Evolutionary conservation across 2,797 vertebrate genomes (phyloP), one percentile per base, ranked within the genome.

Genomic region (Microcaecilia unicolor): DNA sequence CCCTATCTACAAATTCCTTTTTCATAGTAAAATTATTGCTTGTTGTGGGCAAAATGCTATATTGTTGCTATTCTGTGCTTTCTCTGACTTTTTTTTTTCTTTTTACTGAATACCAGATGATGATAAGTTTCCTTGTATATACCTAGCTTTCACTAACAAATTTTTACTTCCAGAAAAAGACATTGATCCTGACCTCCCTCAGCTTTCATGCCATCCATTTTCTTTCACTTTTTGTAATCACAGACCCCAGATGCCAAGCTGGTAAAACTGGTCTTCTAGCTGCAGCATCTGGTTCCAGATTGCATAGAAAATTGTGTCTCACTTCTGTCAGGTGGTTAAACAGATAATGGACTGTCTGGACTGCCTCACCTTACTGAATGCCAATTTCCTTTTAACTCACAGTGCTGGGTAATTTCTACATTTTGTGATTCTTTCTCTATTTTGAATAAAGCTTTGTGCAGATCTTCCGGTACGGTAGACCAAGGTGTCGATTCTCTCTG

Each of bases 311-410:
- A 36, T 61, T 58, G 44, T 56, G 44, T 63, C 56, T 31, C 37
- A 62, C n/a, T 47, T 48, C 55, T 44, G 47, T 64, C 61, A 47
- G 14, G 31, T 52, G 61, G 61, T 57, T 74, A 65, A 67, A 55
- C 50, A 43, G 54, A 55, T 66, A 62, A 69, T 44, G 38, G 40
- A 48, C 42, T 63, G 37, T 46, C 54, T 54, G 34, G 5, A 12
- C 34, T 48, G 40, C 14, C 22, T 39, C 45, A 32, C 27, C 37
- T 43, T 57, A 44, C 37, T 37, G 54, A 72, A 74, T 66, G 58
- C 42, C 61, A 61, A 48, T 70, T 58, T 31, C 28, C n/a, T 50
- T 64, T 35, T 37, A 29, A 41, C 18, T 58, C 37, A 55, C 32
- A 32, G 48, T 51, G 53, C 57, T 10, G 34, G 45, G 43, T 34